Conservation (phyloP, 2,888 invertebrate genomes). For the Nipponacmea schrenckii region DNA sequence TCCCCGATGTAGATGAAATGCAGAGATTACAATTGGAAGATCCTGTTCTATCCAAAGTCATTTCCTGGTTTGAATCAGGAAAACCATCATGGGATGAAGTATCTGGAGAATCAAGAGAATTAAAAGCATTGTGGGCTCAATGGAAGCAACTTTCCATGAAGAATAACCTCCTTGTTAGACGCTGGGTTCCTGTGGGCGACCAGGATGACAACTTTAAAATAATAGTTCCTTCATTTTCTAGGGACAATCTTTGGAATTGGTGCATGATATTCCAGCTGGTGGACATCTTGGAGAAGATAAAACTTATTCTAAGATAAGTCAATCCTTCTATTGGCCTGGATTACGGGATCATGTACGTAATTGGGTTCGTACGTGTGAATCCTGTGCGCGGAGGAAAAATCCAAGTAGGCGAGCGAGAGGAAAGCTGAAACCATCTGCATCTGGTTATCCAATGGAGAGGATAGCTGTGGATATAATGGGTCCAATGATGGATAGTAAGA, state of each 20-base stretch:
- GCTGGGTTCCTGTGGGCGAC: not conserved
- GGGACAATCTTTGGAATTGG: not conserved
- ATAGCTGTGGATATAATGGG: conserved; percentile 4
- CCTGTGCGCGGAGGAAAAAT: not conserved
- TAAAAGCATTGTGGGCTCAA: conserved; percentile 6
- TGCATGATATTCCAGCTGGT: not conserved
- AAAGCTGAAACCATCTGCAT: not conserved
- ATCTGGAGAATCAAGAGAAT: not conserved
- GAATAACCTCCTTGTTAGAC: not conserved
- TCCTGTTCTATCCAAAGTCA: not conserved
- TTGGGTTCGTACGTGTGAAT: not conserved
- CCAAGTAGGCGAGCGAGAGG: not conserved
- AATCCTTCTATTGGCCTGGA: not conserved
- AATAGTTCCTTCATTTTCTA: not conserved
- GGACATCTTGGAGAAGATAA: conserved; percentile 8
- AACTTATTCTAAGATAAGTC: not conserved
- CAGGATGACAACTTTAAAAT: not conserved
- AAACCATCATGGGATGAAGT: not conserved
- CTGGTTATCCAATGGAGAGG: conserved; percentile 8
- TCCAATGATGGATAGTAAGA: not conserved
- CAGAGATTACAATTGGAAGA: not conserved
- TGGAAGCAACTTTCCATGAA: not conserved
- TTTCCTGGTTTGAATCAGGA: not conserved
- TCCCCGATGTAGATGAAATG: not conserved
- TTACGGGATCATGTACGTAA: not conserved